Evolutionary conservation across 1,140 invertebrate genomes (phyloP).

Genomic region (Nasonia vitripennis): DNA sequence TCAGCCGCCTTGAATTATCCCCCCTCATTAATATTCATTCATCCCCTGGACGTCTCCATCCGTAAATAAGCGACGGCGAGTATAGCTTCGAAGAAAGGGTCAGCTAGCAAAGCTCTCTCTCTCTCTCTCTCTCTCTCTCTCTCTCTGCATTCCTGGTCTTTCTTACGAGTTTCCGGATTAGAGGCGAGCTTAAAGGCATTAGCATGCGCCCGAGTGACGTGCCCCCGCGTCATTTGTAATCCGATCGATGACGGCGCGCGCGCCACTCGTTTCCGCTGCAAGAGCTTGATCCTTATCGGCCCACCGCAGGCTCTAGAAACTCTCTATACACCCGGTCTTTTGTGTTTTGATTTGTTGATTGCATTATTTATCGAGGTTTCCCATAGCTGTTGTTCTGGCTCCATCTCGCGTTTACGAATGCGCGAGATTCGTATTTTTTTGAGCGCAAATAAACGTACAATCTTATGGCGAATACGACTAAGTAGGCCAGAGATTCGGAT

Average conservation of each 20-base stretch:
- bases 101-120: not conserved
- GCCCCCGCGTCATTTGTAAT: conserved; percentile 33
- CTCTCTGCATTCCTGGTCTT: not conserved
- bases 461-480: no score
- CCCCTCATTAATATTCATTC: not conserved
- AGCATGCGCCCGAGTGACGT: conserved; percentile 15
- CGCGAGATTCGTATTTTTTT: no score
- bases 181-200: not conserved
- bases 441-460: no score
- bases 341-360: not conserved
- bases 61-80: not conserved
- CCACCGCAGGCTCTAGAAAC: not conserved
- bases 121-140: not conserved
- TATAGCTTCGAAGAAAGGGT: not conserved
- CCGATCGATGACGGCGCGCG: conserved; percentile 18
- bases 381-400: no score
- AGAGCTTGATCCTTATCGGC: conserved; percentile 1
- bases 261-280: not conserved
- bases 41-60: not conserved
- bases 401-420: no score
- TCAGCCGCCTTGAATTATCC: no score
- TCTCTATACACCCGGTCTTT: not conserved
- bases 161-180: conserved; percentile 21
- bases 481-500: no score
- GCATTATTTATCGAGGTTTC: conserved; percentile 10